A percentile compares a stretch with the other conserved stretches of the same genome.
These are phyloP conservation scores for Drosophila yakuba DNA, from an alignment of 1,140 invertebrate species.

Conservation along the genomic window DNA sequence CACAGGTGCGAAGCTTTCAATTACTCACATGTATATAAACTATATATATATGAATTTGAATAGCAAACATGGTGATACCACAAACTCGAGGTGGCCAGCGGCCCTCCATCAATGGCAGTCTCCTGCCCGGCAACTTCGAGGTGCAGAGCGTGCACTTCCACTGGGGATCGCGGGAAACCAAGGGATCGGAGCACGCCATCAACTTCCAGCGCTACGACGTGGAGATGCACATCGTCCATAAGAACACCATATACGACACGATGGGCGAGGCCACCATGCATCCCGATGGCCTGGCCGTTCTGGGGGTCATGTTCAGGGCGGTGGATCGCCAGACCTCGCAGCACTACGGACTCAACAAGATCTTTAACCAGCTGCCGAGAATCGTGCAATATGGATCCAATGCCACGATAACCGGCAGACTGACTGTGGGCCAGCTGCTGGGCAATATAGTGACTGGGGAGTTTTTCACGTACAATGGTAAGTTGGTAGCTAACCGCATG, in stretches of 20 bases:
- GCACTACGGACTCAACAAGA: conserved; percentile 35
- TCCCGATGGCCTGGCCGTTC: conserved; percentile 60
- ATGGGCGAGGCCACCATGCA: conserved; percentile 45
- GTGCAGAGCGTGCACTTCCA: conserved; percentile 89
- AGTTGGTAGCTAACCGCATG: not conserved
- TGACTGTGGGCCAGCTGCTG: conserved; percentile 48
- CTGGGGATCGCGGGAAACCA: conserved; percentile 85
- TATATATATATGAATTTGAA: not conserved
- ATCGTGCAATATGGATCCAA: conserved; percentile 47
- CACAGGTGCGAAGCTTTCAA: conserved; percentile 36
- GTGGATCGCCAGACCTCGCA: not conserved
- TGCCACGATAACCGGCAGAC: conserved; percentile 22
- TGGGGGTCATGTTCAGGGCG: conserved; percentile 57
- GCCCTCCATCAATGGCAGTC: conserved; percentile 88
- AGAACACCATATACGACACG: conserved; percentile 49
- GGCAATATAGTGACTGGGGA: conserved; percentile 46
- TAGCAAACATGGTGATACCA: conserved; percentile 59
- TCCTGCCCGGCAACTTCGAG: conserved; percentile 87
- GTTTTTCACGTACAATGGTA: conserved; percentile 70
- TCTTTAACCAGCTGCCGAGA: conserved; percentile 54
- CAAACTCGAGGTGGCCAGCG: conserved; percentile 54
- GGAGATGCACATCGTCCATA: conserved; percentile 80
- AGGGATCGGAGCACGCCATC: conserved; percentile 71
- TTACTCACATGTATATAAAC: not conserved
- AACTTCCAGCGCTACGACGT: conserved; percentile 57